These are phyloP conservation scores for Penaeus japonicus DNA, from an alignment of 1,140 invertebrate genomes.

Conservation along the genomic window DNA sequence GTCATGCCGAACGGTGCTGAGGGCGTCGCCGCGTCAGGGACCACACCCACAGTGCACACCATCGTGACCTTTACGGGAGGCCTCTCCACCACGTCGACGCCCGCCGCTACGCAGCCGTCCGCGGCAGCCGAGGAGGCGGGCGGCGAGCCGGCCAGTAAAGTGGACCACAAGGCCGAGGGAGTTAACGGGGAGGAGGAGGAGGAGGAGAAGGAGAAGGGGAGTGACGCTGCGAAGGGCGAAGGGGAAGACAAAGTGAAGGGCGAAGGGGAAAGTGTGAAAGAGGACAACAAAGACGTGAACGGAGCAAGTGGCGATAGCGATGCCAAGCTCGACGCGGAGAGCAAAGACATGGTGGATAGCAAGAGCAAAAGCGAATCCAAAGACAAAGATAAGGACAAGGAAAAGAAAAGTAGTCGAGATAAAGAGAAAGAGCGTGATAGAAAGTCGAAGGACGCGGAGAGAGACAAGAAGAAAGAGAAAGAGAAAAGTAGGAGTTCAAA, in stretches of 20 bases:
- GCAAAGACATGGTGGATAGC: background rate
- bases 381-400: conserved; percentile 24
- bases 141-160: background rate
- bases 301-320: background rate
- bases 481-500: conserved; percentile 26
- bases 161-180: background rate
- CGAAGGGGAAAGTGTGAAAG: background rate
- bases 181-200: background rate
- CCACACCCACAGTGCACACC: background rate
- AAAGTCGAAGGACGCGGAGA: conserved; percentile 16
- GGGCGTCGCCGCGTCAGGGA: too few relatives aligned
- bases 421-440: background rate
- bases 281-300: background rate
- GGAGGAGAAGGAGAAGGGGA: background rate
- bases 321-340: background rate
- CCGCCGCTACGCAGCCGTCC: background rate
- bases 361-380: conserved; percentile 43
- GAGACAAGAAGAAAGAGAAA: conserved; percentile 58
- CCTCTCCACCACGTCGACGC: background rate
- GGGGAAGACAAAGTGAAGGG: background rate
- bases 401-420: conserved; percentile 20
- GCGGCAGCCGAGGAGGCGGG: background rate
- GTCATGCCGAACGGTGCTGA: too few relatives aligned
- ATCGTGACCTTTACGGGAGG: background rate
- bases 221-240: background rate